Evolutionary conservation across 2,113 vertebrate genomes (phyloP).

Genomic region (Ameiurus melas): DNA sequence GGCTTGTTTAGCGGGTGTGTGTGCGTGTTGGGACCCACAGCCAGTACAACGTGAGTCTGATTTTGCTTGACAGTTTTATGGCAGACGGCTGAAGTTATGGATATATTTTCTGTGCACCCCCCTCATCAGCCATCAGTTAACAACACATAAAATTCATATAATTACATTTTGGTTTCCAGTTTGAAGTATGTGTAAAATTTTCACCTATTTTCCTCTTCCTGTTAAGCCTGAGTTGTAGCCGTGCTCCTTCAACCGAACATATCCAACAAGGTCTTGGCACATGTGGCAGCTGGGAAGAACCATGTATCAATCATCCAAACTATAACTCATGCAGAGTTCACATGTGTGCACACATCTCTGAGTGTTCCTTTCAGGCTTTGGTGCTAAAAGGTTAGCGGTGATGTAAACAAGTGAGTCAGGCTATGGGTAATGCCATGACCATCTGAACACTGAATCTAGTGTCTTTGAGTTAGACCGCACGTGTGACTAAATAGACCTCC

Average conservation of each 20-base stretch:
- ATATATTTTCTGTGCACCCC: slow-evolving; percentile 72
- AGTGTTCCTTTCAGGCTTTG: slow-evolving; percentile 18
- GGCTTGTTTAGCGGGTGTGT: slow-evolving; percentile 21
- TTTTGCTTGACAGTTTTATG: slow-evolving; percentile 78
- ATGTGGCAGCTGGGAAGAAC: slow-evolving; percentile 39
- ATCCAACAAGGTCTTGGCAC: slow-evolving; percentile 53
- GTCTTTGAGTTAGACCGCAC: slow-evolving; percentile 24
- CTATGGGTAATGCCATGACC: neutral
- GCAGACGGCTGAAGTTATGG: slow-evolving; percentile 68
- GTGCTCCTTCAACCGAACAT: slow-evolving; percentile 59
- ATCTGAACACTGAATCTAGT: slow-evolving; percentile 24
- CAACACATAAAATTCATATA: slow-evolving; percentile 78
- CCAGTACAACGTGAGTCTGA: slow-evolving; percentile 69
- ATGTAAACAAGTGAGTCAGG: slow-evolving; percentile 32
- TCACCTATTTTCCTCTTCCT: slow-evolving; percentile 76
- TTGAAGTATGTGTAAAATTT: slow-evolving; percentile 78
- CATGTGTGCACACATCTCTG: slow-evolving; percentile 12
- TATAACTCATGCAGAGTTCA: slow-evolving; percentile 32
- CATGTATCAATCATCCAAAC: slow-evolving; percentile 38
- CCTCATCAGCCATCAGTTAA: slow-evolving; percentile 75
- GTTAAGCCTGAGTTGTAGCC: slow-evolving; percentile 71
- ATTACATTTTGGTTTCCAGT: slow-evolving; percentile 77
- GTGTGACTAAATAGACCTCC: slow-evolving; percentile 9
- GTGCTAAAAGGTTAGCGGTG: slow-evolving; percentile 19
- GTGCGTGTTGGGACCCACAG: slow-evolving; percentile 58